Evolutionary conservation across 1,140 invertebrate species (phyloP).

Genomic region (Formica selysi): DNA sequence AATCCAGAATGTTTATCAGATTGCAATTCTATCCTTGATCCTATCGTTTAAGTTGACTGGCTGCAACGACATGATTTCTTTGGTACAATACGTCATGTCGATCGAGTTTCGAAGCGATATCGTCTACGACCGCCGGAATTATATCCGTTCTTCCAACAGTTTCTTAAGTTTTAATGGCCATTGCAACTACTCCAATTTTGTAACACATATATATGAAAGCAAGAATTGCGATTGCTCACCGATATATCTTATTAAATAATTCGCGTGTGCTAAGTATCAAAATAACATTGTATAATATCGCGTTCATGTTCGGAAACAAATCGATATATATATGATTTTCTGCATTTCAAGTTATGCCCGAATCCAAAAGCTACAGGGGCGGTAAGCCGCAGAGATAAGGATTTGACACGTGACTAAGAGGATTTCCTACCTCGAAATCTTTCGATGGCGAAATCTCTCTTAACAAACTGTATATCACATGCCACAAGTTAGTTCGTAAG

Average conservation of each 20-base stretch:
- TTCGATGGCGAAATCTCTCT: constrained; percentile 3
- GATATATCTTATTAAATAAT: constrained; percentile 5
- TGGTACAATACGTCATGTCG: constrained; percentile 26
- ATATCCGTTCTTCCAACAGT: constrained; percentile 20
- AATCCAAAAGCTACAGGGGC: neutral
- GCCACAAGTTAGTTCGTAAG: neutral
- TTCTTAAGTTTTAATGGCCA: constrained; percentile 45
- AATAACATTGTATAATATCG: constrained; percentile 3
- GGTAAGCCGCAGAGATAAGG: neutral
- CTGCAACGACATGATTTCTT: neutral
- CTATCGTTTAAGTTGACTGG: constrained; percentile 14
- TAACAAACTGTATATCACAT: neutral
- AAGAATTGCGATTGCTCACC: constrained; percentile 48
- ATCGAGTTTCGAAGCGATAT: constrained; percentile 27
- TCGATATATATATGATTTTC: constrained; percentile 2
- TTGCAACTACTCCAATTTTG: constrained; percentile 11
- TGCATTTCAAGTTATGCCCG: neutral
- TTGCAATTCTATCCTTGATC: constrained; percentile 26
- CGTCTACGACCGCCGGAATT: constrained; percentile 22
- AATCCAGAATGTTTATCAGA: constrained; percentile 24
- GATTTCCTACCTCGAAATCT: neutral
- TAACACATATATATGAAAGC: constrained; percentile 11
- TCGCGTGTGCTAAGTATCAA: neutral
- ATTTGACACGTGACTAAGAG: constrained; percentile 19
- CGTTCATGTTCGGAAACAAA: neutral